phyloP scores from a whole-genome alignment of 2,888 invertebrate genomes.

The Meloe dianella region DNA sequence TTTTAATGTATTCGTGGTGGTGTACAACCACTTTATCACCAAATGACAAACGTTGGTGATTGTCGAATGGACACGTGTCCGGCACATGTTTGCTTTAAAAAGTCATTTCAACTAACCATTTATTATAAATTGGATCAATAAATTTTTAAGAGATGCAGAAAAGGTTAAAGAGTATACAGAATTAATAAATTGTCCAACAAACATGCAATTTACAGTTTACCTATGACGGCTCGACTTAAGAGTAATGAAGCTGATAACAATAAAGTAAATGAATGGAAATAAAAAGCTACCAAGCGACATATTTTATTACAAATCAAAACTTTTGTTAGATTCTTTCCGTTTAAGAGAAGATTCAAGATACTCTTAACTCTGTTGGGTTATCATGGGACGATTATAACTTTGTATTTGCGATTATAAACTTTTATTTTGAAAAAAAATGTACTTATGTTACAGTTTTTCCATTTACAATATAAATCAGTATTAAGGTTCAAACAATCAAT shows the following conservation, averaged over 20 bases:
- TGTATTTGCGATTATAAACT: too few relatives aligned
- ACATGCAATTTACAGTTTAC: not conserved
- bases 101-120: slow-evolving; percentile 6
- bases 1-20: slow-evolving; percentile 37
- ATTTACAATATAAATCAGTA: slow-evolving; percentile 50
- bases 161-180: not conserved
- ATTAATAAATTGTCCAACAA: not conserved
- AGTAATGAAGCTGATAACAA: not conserved
- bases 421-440: not conserved
- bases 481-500: slow-evolving; percentile 54
- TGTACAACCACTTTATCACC: slow-evolving; percentile 48
- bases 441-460: slow-evolving; percentile 31
- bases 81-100: slow-evolving; percentile 37
- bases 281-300: too few relatives aligned
- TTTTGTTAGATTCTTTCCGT: too few relatives aligned
- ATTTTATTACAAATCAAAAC: too few relatives aligned
- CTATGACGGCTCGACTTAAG: not conserved
- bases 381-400: not conserved
- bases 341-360: not conserved
- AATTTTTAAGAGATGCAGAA: not conserved
- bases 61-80: slow-evolving; percentile 46
- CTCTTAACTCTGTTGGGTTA: not conserved
- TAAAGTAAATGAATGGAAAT: not conserved
- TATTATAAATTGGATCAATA: slow-evolving; percentile 12
- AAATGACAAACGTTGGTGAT: slow-evolving; percentile 45